Percentiles rank a stretch among this genome's conserved stretches.
phyloP scores from a whole-genome alignment of 2,113 vertebrate genomes.

The Mastomys coucha region DNA sequence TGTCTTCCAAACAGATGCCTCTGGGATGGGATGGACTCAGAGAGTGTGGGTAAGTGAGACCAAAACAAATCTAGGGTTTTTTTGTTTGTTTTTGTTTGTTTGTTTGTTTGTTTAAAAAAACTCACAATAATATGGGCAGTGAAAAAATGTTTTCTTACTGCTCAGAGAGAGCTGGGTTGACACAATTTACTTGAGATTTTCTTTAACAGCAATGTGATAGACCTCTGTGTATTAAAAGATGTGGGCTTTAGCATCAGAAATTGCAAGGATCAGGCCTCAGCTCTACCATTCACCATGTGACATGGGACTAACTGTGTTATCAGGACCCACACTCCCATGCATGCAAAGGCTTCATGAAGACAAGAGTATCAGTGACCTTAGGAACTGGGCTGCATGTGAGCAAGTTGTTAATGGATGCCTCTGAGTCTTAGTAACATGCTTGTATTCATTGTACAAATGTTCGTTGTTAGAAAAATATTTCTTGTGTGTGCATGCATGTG shows the following conservation, averaged over 20 bases:
- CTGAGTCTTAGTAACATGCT: not conserved
- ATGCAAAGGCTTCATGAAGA: not conserved
- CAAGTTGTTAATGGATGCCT: not conserved
- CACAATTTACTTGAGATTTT: conserved; percentile 23
- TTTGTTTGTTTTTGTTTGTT: too few relatives aligned
- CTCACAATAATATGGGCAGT: not conserved
- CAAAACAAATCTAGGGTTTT: not conserved
- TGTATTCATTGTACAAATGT: conserved; percentile 36
- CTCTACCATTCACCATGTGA: not conserved
- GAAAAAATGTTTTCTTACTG: conserved; percentile 34
- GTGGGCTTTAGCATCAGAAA: not conserved
- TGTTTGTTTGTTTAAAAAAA: not conserved
- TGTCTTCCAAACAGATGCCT: not conserved
- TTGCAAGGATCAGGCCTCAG: not conserved
- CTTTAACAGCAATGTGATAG: not conserved
- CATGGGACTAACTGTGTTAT: not conserved
- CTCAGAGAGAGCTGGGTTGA: not conserved
- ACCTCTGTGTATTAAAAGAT: not conserved
- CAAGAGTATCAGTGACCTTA: not conserved
- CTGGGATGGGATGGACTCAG: not conserved
- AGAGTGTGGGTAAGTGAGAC: conserved; percentile 4
- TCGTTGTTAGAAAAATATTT: conserved; percentile 39
- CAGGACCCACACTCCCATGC: not conserved
- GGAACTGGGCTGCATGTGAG: not conserved
- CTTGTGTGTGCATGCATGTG: not conserved